Evolutionary conservation across 2,113 vertebrate genomes (phyloP).

Genomic region (Chloropsis hardwickii): DNA sequence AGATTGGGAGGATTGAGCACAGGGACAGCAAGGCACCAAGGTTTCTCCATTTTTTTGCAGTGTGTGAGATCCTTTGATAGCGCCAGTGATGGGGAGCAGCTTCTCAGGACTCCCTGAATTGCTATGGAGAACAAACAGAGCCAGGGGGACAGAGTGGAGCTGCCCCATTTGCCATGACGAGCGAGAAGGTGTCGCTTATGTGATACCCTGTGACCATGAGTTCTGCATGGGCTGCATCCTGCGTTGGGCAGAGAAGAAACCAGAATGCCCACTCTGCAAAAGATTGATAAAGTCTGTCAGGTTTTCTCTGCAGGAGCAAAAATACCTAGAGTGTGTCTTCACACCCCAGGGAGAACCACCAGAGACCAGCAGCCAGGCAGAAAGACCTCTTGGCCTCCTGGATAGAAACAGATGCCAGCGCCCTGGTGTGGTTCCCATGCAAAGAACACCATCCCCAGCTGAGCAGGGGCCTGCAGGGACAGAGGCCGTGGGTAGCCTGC

Average conservation of each 20-base stretch:
- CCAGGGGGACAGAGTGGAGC: not conserved
- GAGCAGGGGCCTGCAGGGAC: not conserved
- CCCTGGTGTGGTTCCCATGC: not conserved
- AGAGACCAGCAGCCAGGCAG: not conserved
- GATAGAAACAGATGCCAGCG: not conserved
- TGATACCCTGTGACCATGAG: not conserved
- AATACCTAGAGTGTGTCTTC: not conserved
- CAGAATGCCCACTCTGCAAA: not conserved
- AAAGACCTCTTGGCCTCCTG: not conserved
- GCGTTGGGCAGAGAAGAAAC: not conserved
- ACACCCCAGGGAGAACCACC: not conserved
- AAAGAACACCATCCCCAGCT: not conserved
- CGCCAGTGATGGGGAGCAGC: not conserved
- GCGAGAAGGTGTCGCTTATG: not conserved
- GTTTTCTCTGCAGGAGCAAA: not conserved
- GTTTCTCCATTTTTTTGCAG: not conserved
- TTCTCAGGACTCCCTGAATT: not conserved
- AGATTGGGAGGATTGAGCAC: not conserved
- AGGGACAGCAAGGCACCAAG: not conserved
- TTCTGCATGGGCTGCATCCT: not conserved
- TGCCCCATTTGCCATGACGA: not conserved
- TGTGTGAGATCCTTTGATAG: not conserved
- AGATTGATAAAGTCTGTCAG: not conserved
- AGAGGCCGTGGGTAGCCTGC: not conserved
- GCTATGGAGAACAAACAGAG: not conserved